phyloP scores from a whole-genome alignment of 92 coral and sea anemone species.

The Porites rus region DNA sequence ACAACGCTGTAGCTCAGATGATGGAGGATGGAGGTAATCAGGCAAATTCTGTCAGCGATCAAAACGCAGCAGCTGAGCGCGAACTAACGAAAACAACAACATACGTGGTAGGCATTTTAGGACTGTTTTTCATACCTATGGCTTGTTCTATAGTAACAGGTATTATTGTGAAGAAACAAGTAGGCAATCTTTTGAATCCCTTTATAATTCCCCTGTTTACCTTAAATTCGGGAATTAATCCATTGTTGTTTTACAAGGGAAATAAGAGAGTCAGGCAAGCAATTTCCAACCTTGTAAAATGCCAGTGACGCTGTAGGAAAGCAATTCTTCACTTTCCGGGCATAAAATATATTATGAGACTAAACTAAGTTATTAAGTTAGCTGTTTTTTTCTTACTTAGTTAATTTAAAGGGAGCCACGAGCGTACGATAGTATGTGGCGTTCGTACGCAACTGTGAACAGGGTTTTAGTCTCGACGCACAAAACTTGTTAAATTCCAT shows the following conservation, averaged over 20 bases:
- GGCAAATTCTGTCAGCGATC: not conserved
- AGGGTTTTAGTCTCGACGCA: too few relatives aligned
- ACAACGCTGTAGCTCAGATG: not conserved
- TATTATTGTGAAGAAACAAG: not conserved
- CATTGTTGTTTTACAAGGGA: constrained; percentile 9
- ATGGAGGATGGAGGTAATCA: not conserved
- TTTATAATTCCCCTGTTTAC: not conserved
- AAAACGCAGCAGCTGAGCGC: constrained; percentile 1
- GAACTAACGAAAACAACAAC: constrained; percentile 1
- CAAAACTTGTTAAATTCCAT: too few relatives aligned
- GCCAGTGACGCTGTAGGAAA: not conserved
- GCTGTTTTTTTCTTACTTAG: too few relatives aligned
- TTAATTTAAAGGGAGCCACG: too few relatives aligned
- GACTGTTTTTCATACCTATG: not conserved
- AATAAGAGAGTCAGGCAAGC: not conserved
- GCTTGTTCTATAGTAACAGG: not conserved
- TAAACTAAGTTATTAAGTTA: too few relatives aligned
- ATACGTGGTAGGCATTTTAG: not conserved
- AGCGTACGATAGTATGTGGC: too few relatives aligned
- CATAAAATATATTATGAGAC: too few relatives aligned
- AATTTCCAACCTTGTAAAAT: not conserved
- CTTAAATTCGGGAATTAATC: not conserved
- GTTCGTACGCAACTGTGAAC: too few relatives aligned
- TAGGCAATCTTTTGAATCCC: not conserved
- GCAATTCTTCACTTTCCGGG: too few relatives aligned